phyloP scores from a whole-genome alignment of 2,797 vertebrate species.

The Clarias fuscus region DNA sequence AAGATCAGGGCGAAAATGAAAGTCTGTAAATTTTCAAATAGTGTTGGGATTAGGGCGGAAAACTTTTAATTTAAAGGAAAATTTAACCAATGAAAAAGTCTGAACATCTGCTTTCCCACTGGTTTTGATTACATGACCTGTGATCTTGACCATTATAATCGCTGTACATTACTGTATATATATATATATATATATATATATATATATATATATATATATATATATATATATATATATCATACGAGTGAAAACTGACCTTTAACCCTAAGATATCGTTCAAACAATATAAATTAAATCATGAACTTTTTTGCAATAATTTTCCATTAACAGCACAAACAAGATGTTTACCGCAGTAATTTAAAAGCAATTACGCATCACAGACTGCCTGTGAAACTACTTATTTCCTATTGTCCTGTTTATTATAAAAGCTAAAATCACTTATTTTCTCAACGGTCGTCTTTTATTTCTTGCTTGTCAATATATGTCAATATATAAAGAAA shows the following conservation, averaged over 20 bases:
- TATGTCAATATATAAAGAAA: not conserved
- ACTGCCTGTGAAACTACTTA: not conserved
- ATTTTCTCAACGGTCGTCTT: not conserved
- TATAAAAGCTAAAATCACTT: not conserved
- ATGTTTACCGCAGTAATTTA: not conserved
- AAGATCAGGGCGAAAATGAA: constrained; percentile 13
- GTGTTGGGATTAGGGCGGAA: not conserved
- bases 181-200: too few species aligned
- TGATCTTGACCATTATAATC: not conserved
- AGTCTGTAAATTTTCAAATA: constrained; percentile 39
- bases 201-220: too few species aligned
- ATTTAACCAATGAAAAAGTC: not conserved
- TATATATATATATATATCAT: too few species aligned
- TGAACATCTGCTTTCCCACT: not conserved
- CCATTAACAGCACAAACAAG: not conserved
- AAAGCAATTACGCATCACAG: not conserved
- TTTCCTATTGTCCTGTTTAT: not conserved
- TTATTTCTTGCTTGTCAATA: not conserved
- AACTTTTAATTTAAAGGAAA: not conserved
- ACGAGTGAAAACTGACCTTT: not conserved
- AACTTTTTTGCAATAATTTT: not conserved
- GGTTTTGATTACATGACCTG: not conserved
- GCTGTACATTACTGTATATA: too few species aligned
- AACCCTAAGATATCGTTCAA: not conserved
- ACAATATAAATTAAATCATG: not conserved